phyloP scores from a whole-genome alignment of 2,113 vertebrate species.

The western clawed frog (Xenopus tropicalis) region DNA sequence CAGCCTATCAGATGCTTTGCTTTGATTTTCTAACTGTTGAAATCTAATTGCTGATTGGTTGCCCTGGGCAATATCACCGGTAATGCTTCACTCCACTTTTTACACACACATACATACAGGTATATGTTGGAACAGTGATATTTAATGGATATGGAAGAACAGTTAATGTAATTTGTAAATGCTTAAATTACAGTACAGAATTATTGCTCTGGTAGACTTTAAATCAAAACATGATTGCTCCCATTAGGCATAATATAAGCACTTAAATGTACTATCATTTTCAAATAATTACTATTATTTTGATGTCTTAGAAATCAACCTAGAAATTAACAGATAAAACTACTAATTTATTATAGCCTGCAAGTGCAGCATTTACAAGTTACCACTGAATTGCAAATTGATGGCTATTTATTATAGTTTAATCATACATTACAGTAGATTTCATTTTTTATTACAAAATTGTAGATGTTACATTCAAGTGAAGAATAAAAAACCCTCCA shows the following conservation, averaged over 20 bases:
- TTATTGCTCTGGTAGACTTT: not conserved
- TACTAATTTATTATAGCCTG: not conserved
- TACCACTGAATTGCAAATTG: not conserved
- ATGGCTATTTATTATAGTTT: not conserved
- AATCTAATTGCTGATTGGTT: no score
- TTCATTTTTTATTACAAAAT: not conserved
- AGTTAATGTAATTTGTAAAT: not conserved
- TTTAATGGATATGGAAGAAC: not conserved
- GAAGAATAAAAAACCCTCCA: no score
- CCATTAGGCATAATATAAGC: not conserved
- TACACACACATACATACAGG: no score
- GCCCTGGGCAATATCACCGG: no score
- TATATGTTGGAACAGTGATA: not conserved
- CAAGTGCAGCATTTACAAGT: not conserved
- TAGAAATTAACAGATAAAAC: not conserved
- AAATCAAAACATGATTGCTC: not conserved
- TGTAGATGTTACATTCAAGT: not conserved
- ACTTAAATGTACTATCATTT: not conserved
- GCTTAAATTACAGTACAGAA: not conserved
- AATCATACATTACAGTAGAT: not conserved
- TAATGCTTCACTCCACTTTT: no score
- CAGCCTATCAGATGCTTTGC: no score
- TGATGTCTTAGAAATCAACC: not conserved
- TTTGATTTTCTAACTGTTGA: no score
- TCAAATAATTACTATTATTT: slow-evolving; percentile 4